Evolutionary conservation across 2,797 vertebrate species (phyloP), one percentile per base, ranked within the genome.

Genomic region (Chloroceryle amazona): DNA sequence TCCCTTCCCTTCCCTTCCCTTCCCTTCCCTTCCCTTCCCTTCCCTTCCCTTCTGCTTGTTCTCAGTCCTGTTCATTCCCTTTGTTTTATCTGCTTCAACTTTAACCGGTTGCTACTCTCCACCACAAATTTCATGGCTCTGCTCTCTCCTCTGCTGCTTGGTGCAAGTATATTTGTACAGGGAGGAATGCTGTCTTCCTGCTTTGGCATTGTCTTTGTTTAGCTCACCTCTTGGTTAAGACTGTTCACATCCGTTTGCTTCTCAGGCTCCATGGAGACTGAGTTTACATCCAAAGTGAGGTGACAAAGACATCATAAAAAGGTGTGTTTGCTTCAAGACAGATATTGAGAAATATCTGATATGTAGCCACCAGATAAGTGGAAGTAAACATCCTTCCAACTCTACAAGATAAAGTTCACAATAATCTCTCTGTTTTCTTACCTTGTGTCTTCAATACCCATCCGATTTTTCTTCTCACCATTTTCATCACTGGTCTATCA

Each of bases 391-490:
- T 96, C 82, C 95, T 96, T 83, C 73, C 81, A 47, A n/a, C 58
- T 92, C 51, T 74, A 51, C 1, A 15, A 94, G 81, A 92, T 92
- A 92, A 89, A 93, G 89, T 86, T 96, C 92, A 95, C 63, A 90
- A 73, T 92, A 81, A 97, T 90, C 63, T 61, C 78, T 96, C 93
- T 95, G 89, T 71, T 95, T 98, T 90, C 92, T 97, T 98, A 95
- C 94, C 93, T 96, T 28, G 29, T 39, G 52, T 82, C 78, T 97
- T 92, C 81, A 94, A 4, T 47, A 49, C 6, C 23, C 8, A 3
- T 29, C 16, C 17, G 37, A 19, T 68, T 73, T 86, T 82, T 72
- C 79, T 81, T 47, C 20, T 16, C 22, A 65, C 29, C 7, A 17
- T 46, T 82, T 82, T 81, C 25, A 73, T 81, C 52, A 46, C 14